Conservation (phyloP, 2,888 invertebrate genomes). For the Apoderus coryli region DNA sequence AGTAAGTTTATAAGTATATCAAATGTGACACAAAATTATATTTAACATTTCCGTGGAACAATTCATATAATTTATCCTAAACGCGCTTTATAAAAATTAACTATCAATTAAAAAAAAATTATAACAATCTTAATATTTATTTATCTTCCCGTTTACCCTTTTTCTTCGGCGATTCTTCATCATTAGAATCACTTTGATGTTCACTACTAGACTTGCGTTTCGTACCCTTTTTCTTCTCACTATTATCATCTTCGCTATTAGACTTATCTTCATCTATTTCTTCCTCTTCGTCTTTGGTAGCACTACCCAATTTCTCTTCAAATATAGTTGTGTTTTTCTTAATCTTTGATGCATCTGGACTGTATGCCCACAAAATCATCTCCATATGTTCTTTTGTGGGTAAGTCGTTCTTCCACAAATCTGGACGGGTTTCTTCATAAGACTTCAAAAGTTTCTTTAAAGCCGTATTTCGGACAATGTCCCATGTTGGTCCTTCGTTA, state of each 20-base stretch:
- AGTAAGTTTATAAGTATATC: too few species aligned
- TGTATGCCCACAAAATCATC: slow-evolving; percentile 62
- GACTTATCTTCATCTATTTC: slow-evolving; percentile 20
- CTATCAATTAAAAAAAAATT: too few species aligned
- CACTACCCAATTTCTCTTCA: slow-evolving; percentile 32
- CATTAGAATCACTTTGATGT: slow-evolving; percentile 19
- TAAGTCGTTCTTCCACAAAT: slow-evolving; percentile 49
- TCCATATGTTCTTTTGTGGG: slow-evolving; percentile 54
- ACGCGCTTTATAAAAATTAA: too few species aligned
- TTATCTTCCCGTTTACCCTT: too few species aligned
- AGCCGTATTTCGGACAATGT: slow-evolving; percentile 52
- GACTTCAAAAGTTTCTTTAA: slow-evolving; percentile 42
- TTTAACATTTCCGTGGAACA: too few species aligned
- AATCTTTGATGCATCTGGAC: slow-evolving; percentile 51
- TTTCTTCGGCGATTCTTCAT: slow-evolving; percentile 27
- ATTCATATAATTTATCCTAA: too few species aligned
- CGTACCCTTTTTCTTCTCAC: slow-evolving; percentile 13
- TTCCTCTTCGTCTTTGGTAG: slow-evolving; percentile 19
- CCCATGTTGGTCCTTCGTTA: slow-evolving; percentile 53
- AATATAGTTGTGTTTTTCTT: slow-evolving; percentile 41
- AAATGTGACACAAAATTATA: too few species aligned
- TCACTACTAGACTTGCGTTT: slow-evolving; percentile 21
- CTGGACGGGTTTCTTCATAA: slow-evolving; percentile 43
- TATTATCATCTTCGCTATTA: slow-evolving; percentile 13
- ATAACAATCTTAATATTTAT: too few species aligned